Evolutionary conservation across 2,888 invertebrate genomes (phyloP).

Genomic region (Branchipolynoe longqiensis): DNA sequence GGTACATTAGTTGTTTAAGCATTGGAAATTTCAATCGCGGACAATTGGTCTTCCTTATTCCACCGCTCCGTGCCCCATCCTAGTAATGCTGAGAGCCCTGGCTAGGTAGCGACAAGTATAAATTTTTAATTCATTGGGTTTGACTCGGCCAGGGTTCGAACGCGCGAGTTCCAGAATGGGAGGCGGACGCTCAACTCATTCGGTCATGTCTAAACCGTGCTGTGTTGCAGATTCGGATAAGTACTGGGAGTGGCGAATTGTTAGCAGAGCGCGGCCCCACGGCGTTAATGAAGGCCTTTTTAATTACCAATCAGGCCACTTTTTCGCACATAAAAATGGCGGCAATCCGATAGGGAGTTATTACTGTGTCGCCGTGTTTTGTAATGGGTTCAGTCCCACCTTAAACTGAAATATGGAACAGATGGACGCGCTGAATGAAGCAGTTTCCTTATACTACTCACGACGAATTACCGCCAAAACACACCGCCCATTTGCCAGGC

Average conservation of each 20-base stretch:
- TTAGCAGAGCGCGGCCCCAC: neutral
- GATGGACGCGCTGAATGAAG: no score
- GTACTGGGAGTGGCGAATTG: neutral
- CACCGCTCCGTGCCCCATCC: no score
- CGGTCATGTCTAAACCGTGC: neutral
- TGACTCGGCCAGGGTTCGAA: neutral
- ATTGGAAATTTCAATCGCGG: no score
- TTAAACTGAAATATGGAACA: slow-evolving; percentile 35
- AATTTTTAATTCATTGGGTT: no score
- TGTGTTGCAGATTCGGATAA: neutral
- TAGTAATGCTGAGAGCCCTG: no score
- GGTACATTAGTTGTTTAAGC: no score
- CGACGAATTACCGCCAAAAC: no score
- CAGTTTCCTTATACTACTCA: no score
- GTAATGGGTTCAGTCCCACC: slow-evolving; percentile 28
- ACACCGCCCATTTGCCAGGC: no score
- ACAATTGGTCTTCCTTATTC: no score
- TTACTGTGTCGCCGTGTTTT: slow-evolving; percentile 16
- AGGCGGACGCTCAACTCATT: neutral
- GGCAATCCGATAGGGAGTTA: slow-evolving; percentile 48
- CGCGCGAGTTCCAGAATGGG: neutral
- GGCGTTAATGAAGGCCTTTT: slow-evolving; percentile 38
- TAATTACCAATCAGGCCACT: slow-evolving; percentile 14
- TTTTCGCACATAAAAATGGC: neutral
- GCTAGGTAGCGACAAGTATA: no score